Evolutionary conservation across 2,888 invertebrate genomes (phyloP), one percentile per base, ranked within the genome.

Genomic region (Ectemnius cavifrons): DNA sequence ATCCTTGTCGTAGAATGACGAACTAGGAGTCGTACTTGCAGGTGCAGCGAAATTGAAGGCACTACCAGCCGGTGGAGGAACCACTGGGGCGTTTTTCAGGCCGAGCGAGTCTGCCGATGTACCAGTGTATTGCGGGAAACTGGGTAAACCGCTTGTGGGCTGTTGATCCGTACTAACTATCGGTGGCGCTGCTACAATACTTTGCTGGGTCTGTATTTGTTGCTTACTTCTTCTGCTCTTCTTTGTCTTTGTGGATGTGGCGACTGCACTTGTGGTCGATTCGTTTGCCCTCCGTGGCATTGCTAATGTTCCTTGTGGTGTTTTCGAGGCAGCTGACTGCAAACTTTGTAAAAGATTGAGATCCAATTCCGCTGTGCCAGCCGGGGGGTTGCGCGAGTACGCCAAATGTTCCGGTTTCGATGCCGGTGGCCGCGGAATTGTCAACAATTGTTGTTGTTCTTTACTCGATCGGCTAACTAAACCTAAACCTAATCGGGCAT

Each of bases 21-120:
- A 84, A 67, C 84, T 87, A 27, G 87, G 88, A 5, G 89, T 73
- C 2, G 85, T 74, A 18, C 87, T 86, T 13, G 95, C 92, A 0
- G 95, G 92, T 3, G 96, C 93, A 18, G 96, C 96, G 87, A 96
- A 97, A 89, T 96, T 97, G 85, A 97, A 97, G 64, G 97, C 96
- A 91, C 96, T 96, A 28, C 95, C 95, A 11, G 89, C 86, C 11
- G 89, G 84, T 6, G 96, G 84, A 6, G 96, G 94, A 78, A 96
- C 95, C 87, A 96, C 95, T 83, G 94, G 94, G 4, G 94, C 92
- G 63, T 95, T 94, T 84, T 96, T 94, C 62, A 95, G 87, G 13
- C 94, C 93, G 81, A 95, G 94, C 77, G 92, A 82, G 70, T 90
- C 89, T 18, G 80, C 78, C 2, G 84, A 64, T 5, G 85, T 75